Evolutionary conservation across 1,140 invertebrate species (phyloP).

Genomic region (Eulimnadia texana): DNA sequence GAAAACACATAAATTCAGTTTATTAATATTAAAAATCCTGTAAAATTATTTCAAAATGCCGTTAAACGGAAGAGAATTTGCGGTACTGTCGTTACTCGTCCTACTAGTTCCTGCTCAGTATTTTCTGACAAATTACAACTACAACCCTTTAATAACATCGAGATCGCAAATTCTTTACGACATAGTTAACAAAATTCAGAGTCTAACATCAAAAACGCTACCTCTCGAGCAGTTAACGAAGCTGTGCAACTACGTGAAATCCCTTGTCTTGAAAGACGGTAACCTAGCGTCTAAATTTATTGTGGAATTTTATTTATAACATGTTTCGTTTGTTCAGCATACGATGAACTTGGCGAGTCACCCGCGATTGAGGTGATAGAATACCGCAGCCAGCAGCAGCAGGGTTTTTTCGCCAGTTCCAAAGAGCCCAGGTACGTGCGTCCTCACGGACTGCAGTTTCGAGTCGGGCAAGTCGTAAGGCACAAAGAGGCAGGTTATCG

Average conservation of each 20-base stretch:
- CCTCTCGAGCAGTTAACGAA: not conserved
- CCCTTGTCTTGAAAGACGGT: not conserved
- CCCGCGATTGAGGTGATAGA: slow-evolving; percentile 33
- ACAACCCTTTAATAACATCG: not conserved
- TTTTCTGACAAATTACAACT: slow-evolving; percentile 24
- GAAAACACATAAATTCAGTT: too few species aligned
- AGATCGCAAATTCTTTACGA: not conserved
- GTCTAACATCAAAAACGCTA: not conserved
- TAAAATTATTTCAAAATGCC: slow-evolving; percentile 23
- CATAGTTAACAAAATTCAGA: not conserved
- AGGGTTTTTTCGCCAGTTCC: slow-evolving; percentile 24
- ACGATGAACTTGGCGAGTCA: slow-evolving; percentile 29
- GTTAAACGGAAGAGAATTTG: slow-evolving; percentile 20
- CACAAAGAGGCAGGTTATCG: slow-evolving; percentile 35
- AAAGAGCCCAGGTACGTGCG: slow-evolving; percentile 27
- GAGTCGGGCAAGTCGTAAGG: slow-evolving; percentile 38
- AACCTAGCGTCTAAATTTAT: not conserved
- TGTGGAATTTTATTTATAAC: too few species aligned
- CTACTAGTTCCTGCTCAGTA: slow-evolving; percentile 27
- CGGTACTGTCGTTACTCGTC: slow-evolving; percentile 25
- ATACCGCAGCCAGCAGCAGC: slow-evolving; percentile 22
- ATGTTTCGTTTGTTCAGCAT: too few species aligned
- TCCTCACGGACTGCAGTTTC: slow-evolving; percentile 30
- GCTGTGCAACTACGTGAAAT: not conserved
- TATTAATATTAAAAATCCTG: too few species aligned